Evolutionary conservation across 1,140 invertebrate species (phyloP).

Genomic region (Brachionus rotundiformis): DNA sequence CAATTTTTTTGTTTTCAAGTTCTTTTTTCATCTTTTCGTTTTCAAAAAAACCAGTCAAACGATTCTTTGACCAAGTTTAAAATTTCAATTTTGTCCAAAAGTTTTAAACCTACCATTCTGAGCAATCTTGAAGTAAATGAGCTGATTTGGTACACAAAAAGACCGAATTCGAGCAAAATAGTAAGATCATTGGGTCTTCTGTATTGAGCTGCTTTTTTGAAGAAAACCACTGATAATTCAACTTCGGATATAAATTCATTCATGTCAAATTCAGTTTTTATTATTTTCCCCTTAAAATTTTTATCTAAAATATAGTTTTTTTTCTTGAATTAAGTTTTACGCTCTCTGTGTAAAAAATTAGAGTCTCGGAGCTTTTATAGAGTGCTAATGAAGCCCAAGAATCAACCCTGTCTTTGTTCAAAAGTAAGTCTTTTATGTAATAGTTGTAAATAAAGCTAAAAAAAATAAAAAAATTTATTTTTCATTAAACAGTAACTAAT

Average conservation of each 20-base stretch:
- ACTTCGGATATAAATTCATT: background rate
- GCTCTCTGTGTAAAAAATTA: constrained; percentile 4
- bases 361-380: background rate
- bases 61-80: background rate
- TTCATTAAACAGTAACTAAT: background rate
- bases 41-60: constrained; percentile 6
- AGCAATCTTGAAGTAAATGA: constrained; percentile 31
- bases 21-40: background rate
- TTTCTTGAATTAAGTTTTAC: background rate
- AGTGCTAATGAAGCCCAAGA: constrained; percentile 42
- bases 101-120: background rate
- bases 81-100: background rate
- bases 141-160: constrained; percentile 36
- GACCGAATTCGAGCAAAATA: constrained; percentile 26
- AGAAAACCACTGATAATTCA: constrained; percentile 8
- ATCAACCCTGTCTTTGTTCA: constrained; percentile 28
- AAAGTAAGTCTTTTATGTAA: constrained; percentile 33
- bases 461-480: background rate
- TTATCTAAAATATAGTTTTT: background rate
- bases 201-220: constrained; percentile 39
- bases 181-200: constrained; percentile 3
- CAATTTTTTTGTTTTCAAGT: background rate
- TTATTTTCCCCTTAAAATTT: background rate
- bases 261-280: background rate
- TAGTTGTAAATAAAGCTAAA: background rate